Conservation (phyloP, 2,113 vertebrate genomes). For the Sinocyclocheilus grahami region DNA sequence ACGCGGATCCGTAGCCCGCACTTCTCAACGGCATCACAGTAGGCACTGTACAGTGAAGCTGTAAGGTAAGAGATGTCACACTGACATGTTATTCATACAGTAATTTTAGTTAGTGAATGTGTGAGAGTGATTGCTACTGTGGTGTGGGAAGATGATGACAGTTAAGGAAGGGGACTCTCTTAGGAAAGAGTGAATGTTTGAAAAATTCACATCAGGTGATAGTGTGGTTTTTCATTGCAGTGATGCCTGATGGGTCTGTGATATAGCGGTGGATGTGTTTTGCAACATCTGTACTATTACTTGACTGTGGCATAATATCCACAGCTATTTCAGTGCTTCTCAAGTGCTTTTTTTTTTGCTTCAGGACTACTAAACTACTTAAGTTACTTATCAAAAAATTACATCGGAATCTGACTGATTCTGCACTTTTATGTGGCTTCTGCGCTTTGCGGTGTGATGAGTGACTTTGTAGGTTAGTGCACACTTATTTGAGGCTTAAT, state of each 20-base stretch:
- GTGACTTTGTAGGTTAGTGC: not conserved
- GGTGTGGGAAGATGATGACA: not conserved
- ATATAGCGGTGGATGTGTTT: not conserved
- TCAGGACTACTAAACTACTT: not conserved
- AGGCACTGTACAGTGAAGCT: not conserved
- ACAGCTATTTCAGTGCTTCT: not conserved
- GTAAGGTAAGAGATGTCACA: constrained; percentile 11
- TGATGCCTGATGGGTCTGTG: not conserved
- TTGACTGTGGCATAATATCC: not conserved
- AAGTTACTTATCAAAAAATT: not conserved
- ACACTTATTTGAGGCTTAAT: not conserved
- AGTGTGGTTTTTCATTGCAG: not conserved
- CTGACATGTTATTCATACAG: not conserved
- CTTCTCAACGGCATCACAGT: constrained; percentile 15
- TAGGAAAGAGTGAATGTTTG: not conserved
- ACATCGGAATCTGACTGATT: not conserved
- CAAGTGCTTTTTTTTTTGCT: not conserved
- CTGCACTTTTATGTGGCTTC: not conserved
- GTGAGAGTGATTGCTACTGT: not conserved
- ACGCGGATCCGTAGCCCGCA: constrained; percentile 62
- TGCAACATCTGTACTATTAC: not conserved
- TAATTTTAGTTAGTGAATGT: not conserved
- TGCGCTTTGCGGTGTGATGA: not conserved
- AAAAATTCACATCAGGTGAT: not conserved
- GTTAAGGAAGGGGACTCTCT: not conserved